phyloP scores from a whole-genome alignment of 2,113 vertebrate genomes.

The Misgurnus mizolepis region DNA sequence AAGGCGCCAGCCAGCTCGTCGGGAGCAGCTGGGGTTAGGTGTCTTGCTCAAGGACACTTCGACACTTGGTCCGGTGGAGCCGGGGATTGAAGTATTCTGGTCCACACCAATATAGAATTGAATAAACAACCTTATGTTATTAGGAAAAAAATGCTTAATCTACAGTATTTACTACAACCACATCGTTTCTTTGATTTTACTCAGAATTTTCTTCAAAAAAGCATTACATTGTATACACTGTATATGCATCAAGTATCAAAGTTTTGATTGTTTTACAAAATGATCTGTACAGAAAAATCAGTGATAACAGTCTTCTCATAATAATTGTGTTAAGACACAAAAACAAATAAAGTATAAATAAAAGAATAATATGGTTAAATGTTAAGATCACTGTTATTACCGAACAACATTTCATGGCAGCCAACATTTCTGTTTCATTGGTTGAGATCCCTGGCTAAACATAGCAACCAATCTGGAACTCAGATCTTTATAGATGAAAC shows the following conservation, averaged over 20 bases:
- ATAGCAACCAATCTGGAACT: not conserved
- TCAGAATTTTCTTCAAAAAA: not conserved
- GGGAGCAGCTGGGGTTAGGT: no score
- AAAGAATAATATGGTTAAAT: not conserved
- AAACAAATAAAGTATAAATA: not conserved
- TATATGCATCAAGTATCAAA: not conserved
- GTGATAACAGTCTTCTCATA: not conserved
- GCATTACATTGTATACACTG: not conserved
- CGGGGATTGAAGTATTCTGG: no score
- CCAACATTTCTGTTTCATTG: not conserved
- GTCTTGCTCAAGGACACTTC: no score
- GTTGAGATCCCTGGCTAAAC: not conserved
- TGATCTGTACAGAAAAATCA: not conserved
- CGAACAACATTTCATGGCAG: not conserved
- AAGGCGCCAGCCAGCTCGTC: no score
- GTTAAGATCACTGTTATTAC: not conserved
- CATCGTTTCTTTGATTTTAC: not conserved
- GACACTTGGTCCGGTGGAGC: no score
- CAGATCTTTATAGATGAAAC: conserved; percentile 49
- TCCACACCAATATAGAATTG: not conserved
- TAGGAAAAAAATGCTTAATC: not conserved
- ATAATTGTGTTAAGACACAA: no score
- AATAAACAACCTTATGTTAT: not conserved
- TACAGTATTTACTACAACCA: not conserved
- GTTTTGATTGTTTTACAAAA: not conserved